Evolutionary conservation across 2,888 invertebrate genomes (phyloP), one percentile per base, ranked within the genome.

Genomic region (Troides aeacus): DNA sequence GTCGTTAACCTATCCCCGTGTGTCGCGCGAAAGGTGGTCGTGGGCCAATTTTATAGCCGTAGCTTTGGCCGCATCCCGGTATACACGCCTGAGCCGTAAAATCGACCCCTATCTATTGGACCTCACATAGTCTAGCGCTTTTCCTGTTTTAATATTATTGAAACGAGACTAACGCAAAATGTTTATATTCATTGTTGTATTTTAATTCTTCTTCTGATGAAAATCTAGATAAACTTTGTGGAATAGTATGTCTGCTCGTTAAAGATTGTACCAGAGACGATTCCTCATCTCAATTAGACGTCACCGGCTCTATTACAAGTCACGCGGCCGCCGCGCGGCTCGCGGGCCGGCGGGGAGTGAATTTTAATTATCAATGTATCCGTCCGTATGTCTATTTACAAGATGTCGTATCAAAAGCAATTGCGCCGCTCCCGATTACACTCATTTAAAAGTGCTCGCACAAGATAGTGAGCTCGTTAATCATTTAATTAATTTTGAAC

Each of bases 401-500:
- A 46, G 8, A 30, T 57, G 36, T 62, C 24, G 65, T 65, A 62
- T 62, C 7, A 61, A 62, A 57, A 65, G 50, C 18, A 46, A 69
- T 62, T 66, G 58, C 58, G 57, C 30, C 30, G 36, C 50, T 65
- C 36, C 30, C 56, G 60, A 57, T 64, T 63, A 62, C 63, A 23
- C 50, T 60, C 15, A 68, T 68, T 62, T 58, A 65, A 24, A 24
- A 62, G 59, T 30, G 30, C 8, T n/a, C 50, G 46, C 24, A 56
- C 56, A 30, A 42, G 64, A 64, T 64, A 21, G 39, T 60, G 61
- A 42, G 61, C n/a, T 65, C 30, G 57, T 65, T 66, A 61, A 69
- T 58, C 23, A 62, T 63, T 68, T 57, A 50, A 68, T 64, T 68
- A 63, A 67, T 63, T 63, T 71, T 69, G 74, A 73, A 76, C 77